Base-by-base conservation (phyloP, 1,140 invertebrate species). In the Calephelis nemesis region DNA sequence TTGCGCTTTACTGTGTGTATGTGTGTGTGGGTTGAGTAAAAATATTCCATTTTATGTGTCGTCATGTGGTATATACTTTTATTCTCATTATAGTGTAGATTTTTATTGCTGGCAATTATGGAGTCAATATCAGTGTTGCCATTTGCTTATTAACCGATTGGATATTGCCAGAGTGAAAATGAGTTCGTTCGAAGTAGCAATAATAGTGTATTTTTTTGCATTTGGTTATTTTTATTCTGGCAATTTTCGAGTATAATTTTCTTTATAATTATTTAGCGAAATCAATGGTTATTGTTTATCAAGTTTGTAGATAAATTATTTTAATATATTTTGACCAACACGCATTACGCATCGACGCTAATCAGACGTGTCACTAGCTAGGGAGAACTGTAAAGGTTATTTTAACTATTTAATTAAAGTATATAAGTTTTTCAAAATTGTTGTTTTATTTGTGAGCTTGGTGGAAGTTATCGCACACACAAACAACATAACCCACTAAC, bases 331-430 rank as follows among this genome's bases (percentile, higher is more conserved):
- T 84, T 83, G 88, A 89, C 85, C 83, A 91, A 87, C 87, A 88
- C 83, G 85, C 54, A 58, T 58, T 58, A 84, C 84, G 87, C 87
- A 87, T 88, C 82, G 85, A 82, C 81, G 82, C 81, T 84, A 81
- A 83, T 84, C 77, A 74, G 78, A 78, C 79, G 76, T 82, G 84
- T 89, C 83, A 88, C 79, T 86, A 88, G 87, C 83, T 86, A 89
- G 87, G 84, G 80, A 87, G 79, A 86, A 87, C 84, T 91, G 88
- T 91, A 91, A 91, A 91, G 84, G 88, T 79, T 87, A 88, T 86
- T 89, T 83, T 91, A 91, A 91, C 87, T 91, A 91, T 91, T 89
- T 91, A 91, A 90, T 89, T 88, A 85, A 88, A 89, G 87, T 89
- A 84, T 91, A 89, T 89, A 91, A 91, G 85, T 89, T 91, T 90